Evolutionary conservation across 2,888 invertebrate species (phyloP).

Genomic region (Teinopalpus imperialis): DNA sequence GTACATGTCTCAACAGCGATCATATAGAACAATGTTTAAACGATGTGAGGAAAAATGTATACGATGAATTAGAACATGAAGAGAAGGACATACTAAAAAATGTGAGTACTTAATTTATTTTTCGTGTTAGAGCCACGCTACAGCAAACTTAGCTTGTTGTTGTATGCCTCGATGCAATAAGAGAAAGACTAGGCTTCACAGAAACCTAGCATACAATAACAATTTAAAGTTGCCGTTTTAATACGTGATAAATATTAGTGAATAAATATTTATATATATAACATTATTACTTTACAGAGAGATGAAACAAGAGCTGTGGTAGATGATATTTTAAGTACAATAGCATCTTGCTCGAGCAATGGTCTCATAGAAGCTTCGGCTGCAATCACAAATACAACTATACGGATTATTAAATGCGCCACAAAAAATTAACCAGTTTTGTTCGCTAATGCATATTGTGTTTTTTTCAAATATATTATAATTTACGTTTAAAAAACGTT

Average conservation of each 20-base stretch:
- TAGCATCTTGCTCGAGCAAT: slow-evolving; percentile 43
- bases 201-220: no score
- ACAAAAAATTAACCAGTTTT: slow-evolving; percentile 30
- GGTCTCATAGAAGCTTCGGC: slow-evolving; percentile 44
- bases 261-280: no score
- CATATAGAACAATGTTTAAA: slow-evolving; percentile 43
- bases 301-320: slow-evolving; percentile 36
- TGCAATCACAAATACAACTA: slow-evolving; percentile 38
- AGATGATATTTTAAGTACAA: slow-evolving; percentile 41
- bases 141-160: no score
- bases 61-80: slow-evolving; percentile 36
- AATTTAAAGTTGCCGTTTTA: no score
- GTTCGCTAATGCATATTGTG: no score
- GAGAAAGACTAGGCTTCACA: no score
- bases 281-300: slow-evolving; percentile 41
- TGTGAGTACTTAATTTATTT: slow-evolving; percentile 2
- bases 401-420: slow-evolving; percentile 43
- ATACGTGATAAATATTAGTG: not conserved
- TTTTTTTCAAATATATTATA: no score
- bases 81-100: slow-evolving; percentile 40
- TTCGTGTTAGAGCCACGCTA: no score
- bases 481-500: no score
- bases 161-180: no score
- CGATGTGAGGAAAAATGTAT: slow-evolving; percentile 37
- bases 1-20: slow-evolving; percentile 35